phyloP scores from a whole-genome alignment of 2,888 invertebrate species.

The Phragmatobia fuliginosa region DNA sequence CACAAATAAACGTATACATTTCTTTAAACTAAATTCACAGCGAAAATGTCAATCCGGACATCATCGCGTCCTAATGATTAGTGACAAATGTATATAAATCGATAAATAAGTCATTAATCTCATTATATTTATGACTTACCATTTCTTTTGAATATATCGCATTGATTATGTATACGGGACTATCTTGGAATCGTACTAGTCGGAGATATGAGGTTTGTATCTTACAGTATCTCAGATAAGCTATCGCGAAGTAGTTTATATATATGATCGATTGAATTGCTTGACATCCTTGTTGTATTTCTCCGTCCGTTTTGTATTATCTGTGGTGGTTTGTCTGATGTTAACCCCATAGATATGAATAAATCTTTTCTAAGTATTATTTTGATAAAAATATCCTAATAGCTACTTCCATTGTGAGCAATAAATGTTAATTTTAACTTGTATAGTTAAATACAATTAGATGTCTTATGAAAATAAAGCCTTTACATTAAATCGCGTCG shows the following conservation, averaged over 20 bases:
- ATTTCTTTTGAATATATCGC: conserved; percentile 71
- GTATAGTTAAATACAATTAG: not conserved
- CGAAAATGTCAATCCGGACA: conserved; percentile 12
- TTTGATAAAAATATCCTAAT: not conserved
- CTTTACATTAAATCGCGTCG: not conserved
- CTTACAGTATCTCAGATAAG: conserved; percentile 17
- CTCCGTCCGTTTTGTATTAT: not conserved
- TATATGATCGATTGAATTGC: conserved; percentile 37
- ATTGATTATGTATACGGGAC: conserved; percentile 52
- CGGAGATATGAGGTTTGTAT: conserved; percentile 20
- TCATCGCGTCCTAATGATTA: conserved; percentile 42
- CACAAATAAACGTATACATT: conserved; percentile 35
- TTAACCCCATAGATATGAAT: not conserved
- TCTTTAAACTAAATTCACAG: conserved; percentile 24
- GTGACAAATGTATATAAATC: conserved; percentile 22
- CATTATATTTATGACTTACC: conserved; percentile 73
- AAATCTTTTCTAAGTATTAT: not conserved
- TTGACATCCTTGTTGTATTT: conserved; percentile 28
- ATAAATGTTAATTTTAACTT: not conserved
- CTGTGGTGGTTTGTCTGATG: not conserved
- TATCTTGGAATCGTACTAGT: conserved; percentile 54
- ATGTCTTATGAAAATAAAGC: not conserved
- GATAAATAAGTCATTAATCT: conserved; percentile 46
- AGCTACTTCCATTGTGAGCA: not conserved
- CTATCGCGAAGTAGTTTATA: conserved; percentile 28